Percentiles rank a stretch among this genome's conserved stretches.
These are phyloP conservation scores for Mythimna vitellina DNA, from an alignment of 2,888 invertebrate genomes.

Conservation along the genomic window DNA sequence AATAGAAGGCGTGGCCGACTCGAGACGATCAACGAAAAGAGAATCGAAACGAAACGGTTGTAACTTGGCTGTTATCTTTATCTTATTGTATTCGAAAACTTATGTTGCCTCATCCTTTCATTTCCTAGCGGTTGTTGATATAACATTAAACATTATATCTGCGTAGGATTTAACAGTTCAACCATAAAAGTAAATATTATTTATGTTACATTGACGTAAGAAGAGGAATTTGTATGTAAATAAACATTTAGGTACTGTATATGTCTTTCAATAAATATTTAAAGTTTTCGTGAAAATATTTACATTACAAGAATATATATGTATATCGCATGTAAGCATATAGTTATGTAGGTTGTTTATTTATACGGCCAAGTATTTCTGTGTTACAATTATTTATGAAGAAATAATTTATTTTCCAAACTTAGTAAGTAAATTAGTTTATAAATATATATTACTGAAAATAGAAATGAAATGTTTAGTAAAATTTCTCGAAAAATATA, in stretches of 20 bases:
- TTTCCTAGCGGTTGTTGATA: conserved; percentile 5
- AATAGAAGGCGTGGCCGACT: too few species aligned
- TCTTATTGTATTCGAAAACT: neutral
- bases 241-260: conserved; percentile 26
- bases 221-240: conserved; percentile 23
- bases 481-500: too few species aligned
- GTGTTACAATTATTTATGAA: too few species aligned
- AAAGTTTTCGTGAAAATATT: conserved; percentile 40
- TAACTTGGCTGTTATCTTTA: too few species aligned
- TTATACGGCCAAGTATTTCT: neutral
- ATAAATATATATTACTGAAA: too few species aligned
- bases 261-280: conserved; percentile 23
- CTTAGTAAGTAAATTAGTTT: too few species aligned
- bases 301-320: conserved; percentile 30
- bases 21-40: too few species aligned
- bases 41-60: too few species aligned
- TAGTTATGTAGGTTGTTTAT: conserved; percentile 15
- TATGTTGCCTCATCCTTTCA: neutral
- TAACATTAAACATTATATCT: conserved; percentile 13
- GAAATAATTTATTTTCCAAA: too few species aligned
- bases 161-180: conserved; percentile 34
- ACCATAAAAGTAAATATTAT: conserved; percentile 27
- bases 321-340: too few species aligned
- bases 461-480: too few species aligned
- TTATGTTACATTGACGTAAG: conserved; percentile 32